These are phyloP conservation scores for Drosophila demipolita DNA, from an alignment of 2,888 invertebrate species.

Conservation along the genomic window DNA sequence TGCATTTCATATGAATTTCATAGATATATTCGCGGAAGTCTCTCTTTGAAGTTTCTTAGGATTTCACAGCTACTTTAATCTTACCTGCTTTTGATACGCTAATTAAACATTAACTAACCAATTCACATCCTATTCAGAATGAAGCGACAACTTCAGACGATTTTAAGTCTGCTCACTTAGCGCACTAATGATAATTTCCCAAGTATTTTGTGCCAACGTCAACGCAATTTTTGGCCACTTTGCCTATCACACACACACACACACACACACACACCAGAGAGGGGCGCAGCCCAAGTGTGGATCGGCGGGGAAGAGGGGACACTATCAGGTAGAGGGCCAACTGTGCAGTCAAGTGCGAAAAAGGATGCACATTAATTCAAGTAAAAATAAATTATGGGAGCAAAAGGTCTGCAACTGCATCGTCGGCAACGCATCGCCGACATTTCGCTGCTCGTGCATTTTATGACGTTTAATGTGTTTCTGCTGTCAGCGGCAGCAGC, in stretches of 20 bases:
- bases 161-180: conserved; percentile 20
- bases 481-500: conserved; percentile 80
- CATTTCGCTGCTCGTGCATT: conserved; percentile 77
- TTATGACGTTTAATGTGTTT: conserved; percentile 82
- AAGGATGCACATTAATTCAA: conserved; percentile 81
- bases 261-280: conserved; percentile 18
- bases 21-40: neutral
- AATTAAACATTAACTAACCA: neutral
- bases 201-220: conserved; percentile 65
- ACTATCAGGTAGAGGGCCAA: conserved; percentile 74
- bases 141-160: neutral
- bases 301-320: conserved; percentile 3
- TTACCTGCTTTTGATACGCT: neutral
- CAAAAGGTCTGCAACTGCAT: conserved; percentile 40
- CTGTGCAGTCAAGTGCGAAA: conserved; percentile 79
- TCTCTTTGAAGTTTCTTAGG: neutral
- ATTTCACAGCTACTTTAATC: neutral
- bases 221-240: conserved; percentile 62
- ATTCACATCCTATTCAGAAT: neutral
- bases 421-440: conserved; percentile 41
- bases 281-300: neutral
- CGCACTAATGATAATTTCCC: conserved; percentile 68
- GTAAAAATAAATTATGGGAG: conserved; percentile 80
- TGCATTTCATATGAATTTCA: neutral
- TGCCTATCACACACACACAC: conserved; percentile 55